Percentiles rank a stretch among this genome's conserved stretches.
Evolutionary conservation across 2,797 vertebrate species (phyloP).

Genomic region (Clamator glandarius): DNA sequence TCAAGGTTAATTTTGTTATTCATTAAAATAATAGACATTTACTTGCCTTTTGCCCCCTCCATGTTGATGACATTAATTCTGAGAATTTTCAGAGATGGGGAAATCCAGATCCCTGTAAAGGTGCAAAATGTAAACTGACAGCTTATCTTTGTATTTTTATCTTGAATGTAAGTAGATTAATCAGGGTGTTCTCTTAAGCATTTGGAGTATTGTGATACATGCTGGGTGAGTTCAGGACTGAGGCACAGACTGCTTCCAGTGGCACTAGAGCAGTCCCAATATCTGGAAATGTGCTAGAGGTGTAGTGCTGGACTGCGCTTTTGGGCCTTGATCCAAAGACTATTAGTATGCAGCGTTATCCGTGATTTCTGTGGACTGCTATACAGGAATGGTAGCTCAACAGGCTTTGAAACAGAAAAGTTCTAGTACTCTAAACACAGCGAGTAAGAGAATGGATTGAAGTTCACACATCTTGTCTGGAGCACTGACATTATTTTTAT

Average conservation of each 20-base stretch:
- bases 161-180: neutral
- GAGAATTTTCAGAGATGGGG: neutral
- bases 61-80: neutral
- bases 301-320: neutral
- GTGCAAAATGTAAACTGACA: neutral
- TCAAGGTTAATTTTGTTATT: slow-evolving; percentile 1
- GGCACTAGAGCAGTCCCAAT: neutral
- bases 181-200: neutral
- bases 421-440: neutral
- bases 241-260: neutral
- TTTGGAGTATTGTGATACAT: neutral
- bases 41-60: neutral
- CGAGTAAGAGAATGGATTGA: neutral
- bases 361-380: neutral
- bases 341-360: neutral
- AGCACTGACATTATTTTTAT: neutral
- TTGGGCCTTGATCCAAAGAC: neutral
- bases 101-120: neutral
- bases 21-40: neutral
- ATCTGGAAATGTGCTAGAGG: neutral
- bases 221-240: neutral
- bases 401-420: neutral
- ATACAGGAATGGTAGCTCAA: neutral
- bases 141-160: neutral
- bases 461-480: neutral